phyloP scores from a whole-genome alignment of 2,888 invertebrate species.

The Scrobipalpa costella region DNA sequence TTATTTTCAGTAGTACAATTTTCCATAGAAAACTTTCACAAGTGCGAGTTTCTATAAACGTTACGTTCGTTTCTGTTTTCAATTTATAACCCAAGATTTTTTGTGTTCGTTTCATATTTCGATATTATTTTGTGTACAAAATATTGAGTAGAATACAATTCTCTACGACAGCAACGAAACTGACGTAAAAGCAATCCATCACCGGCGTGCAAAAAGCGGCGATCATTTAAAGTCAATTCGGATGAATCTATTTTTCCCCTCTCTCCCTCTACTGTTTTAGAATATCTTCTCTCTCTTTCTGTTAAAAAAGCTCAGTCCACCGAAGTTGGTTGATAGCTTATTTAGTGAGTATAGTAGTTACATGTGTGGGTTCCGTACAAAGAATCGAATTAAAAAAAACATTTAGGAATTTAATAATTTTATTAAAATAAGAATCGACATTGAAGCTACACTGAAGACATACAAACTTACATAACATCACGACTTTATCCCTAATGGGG shows the following conservation, averaged over 20 bases:
- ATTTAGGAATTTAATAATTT: too few relatives aligned
- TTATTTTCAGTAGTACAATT: too few relatives aligned
- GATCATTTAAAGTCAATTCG: constrained; percentile 80
- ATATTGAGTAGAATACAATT: background rate
- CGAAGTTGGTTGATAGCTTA: constrained; percentile 1
- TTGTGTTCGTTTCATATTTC: background rate
- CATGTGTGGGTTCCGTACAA: background rate
- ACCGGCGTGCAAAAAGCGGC: constrained; percentile 69
- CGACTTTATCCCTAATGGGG: too few relatives aligned
- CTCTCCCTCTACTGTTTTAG: constrained; percentile 42
- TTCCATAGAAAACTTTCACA: too few relatives aligned
- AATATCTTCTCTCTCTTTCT: constrained; percentile 47
- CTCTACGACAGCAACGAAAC: constrained; percentile 37
- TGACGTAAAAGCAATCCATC: constrained; percentile 70
- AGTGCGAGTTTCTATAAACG: too few relatives aligned
- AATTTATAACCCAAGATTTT: background rate
- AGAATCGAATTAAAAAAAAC: background rate
- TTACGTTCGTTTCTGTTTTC: too few relatives aligned
- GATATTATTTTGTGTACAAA: background rate
- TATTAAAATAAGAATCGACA: too few relatives aligned
- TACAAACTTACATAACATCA: too few relatives aligned
- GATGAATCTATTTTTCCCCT: constrained; percentile 60
- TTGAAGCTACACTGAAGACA: too few relatives aligned
- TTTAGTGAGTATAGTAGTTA: background rate
- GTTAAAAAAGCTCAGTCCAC: constrained; percentile 52